Evolutionary conservation across 2,113 vertebrate genomes (phyloP), one percentile per base, ranked within the genome.

Genomic region (Heterotis niloticus): DNA sequence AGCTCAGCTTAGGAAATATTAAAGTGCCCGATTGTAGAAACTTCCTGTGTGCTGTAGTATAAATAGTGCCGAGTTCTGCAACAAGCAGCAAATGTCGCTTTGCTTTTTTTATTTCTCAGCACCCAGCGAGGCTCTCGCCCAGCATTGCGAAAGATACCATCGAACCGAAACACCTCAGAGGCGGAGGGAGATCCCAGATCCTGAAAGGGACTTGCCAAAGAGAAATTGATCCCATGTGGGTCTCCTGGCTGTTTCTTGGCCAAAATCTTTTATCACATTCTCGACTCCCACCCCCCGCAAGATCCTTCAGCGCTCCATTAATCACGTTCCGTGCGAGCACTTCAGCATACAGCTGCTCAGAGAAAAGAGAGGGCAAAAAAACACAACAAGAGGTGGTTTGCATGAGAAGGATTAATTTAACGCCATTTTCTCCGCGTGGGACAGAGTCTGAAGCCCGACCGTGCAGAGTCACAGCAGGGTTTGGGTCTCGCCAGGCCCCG

Each of bases 381-480:
- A 51, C 20, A n/a, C 23, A 26, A 29, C 13, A 3, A 16, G 12
- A 26, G 51, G 69, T 20, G 79, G 78, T 80, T 82, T 82, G 66
- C 74, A 85, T 71, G 68, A 51, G 75, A 5, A 74, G 64, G 80
- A 74, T 69, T 81, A 24, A 65, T 76, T 85, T 64, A n/a, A 62
- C 10, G 18, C 60, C 74, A 4, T 44, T 51, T n/a, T 52, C 17
- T 18, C 4, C 72, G 29, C 26, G n/a, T 82, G 24, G 64, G 79
- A 84, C 23, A 80, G 80, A 82, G 79, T 74, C 34, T 76, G 79
- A 78, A 80, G 81, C 17, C 76, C 65, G 4, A 44, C 70, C 20
- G 51, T 24, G 51, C 66, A 67, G 0, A 0, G 69, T 88, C 80
- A 86, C 88, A 82, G 84, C 62, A 67, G 51, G 79, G 83, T 0